Conservation (phyloP, 2,797 vertebrate genomes). For the Uromys caudimaculatus region DNA sequence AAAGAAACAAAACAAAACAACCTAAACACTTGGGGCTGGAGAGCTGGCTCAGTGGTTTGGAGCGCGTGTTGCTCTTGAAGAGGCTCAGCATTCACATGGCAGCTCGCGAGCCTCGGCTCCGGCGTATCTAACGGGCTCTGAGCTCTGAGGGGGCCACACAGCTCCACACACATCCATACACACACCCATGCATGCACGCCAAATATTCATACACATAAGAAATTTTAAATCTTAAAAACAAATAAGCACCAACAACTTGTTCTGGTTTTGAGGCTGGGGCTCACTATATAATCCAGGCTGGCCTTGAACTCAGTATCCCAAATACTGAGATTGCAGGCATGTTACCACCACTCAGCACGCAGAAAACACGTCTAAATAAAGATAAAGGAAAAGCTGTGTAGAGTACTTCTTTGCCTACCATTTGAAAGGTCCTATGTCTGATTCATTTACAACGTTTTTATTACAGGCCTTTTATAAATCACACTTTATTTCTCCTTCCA, state of each 20-base stretch:
- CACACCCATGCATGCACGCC: too few relatives aligned
- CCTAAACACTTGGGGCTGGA: background rate
- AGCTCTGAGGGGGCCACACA: background rate
- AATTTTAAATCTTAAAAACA: background rate
- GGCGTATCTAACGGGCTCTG: background rate
- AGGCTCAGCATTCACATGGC: background rate
- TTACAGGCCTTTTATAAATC: conserved; percentile 34
- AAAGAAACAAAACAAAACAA: background rate
- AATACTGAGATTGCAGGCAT: background rate
- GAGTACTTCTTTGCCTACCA: background rate
- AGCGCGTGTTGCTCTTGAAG: background rate
- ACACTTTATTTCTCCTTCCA: conserved; percentile 8
- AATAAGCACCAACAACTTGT: background rate
- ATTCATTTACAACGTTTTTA: conserved; percentile 63
- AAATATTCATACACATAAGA: background rate
- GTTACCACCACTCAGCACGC: background rate
- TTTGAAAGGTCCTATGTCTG: background rate
- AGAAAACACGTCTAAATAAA: background rate
- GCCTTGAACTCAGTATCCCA: background rate
- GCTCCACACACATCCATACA: background rate
- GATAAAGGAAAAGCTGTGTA: background rate
- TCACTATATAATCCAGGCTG: background rate
- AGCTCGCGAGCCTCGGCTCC: background rate
- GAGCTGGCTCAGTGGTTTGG: background rate
- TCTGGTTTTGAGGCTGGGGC: background rate